Conservation (phyloP, 2,888 invertebrate genomes). For the Andricus quercusramuli region DNA sequence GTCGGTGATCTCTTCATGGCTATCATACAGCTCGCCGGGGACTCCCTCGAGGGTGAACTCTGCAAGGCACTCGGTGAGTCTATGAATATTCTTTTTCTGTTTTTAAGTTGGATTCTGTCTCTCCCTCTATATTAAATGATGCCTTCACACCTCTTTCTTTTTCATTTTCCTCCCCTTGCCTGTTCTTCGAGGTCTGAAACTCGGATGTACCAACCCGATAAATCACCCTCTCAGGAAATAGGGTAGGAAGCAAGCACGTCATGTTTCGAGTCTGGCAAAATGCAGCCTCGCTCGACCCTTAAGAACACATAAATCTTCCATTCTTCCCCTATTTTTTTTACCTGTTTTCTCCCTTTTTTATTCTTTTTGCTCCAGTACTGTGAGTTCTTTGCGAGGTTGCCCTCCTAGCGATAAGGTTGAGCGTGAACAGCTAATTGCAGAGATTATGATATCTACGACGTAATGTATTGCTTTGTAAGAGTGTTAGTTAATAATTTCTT, state of each 20-base stretch:
- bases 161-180: constrained; percentile 24
- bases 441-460: constrained; percentile 37
- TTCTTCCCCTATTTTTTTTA: constrained; percentile 44
- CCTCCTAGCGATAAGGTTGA: constrained; percentile 31
- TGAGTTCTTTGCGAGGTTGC: constrained; percentile 25
- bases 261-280: constrained; percentile 58
- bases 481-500: constrained; percentile 15
- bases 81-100: constrained; percentile 42
- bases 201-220: constrained; percentile 31
- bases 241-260: constrained; percentile 46
- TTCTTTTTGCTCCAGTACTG: background rate
- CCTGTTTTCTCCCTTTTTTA: background rate
- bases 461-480: constrained; percentile 23
- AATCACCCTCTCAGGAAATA: constrained; percentile 40
- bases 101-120: constrained; percentile 36
- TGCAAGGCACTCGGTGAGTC: constrained; percentile 87
- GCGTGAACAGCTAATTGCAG: constrained; percentile 40
- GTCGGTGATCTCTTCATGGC: constrained; percentile 90
- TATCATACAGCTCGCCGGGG: constrained; percentile 86
- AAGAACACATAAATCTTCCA: constrained; percentile 62
- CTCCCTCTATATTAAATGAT: background rate
- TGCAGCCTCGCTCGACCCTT: constrained; percentile 56
- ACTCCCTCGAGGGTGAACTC: constrained; percentile 81
- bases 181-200: constrained; percentile 21
- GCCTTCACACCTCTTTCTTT: constrained; percentile 13